Evolutionary conservation across 2,113 vertebrate species (phyloP), one percentile per base, ranked within the genome.

Genomic region (Pseudorhombus dupliciocellatus): DNA sequence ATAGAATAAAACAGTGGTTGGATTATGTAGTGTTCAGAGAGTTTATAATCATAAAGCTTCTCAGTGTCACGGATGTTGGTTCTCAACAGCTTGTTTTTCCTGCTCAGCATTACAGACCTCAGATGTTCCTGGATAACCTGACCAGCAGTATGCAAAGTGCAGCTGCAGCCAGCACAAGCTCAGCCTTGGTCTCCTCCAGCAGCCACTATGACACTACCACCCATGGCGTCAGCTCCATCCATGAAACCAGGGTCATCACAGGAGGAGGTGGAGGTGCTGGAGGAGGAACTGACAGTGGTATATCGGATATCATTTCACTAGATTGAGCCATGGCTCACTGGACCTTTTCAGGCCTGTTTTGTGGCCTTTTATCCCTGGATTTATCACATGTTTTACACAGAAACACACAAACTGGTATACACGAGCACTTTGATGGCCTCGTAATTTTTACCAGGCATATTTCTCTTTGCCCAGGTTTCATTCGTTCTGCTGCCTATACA

Each of bases 111-210:
- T 98, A 97, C 94, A 94, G 96, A 90, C 92, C 95, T 69, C 95
- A 95, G 93, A 96, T 98, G 95, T 99, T 97, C 93, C 94, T 98
- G 93, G 97, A 97, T 90, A 97, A 90, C 94, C 94, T 98, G 87
- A 93, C 94, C 61, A 95, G 94, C 91, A 94, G 95, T 87, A 93
- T 97, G 83, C 95, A 94, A 88, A 94, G 92, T 80, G 92, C 78
- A 6, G 68, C 93, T 61, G 93, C 90, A 76, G 84, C 94, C 91
- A 94, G 92, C 88, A 93, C 93, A 51, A 94, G 95, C 86, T 89
- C 93, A 20, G 88, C 91, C 73, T 90, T 94, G 84, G 92, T 97
- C 80, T 94, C 95, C 34, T 89, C 91, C 87, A 93, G 94, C 92
- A 91, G 95, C 91, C 94, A 87, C 21, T 94, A 93, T 0, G 92